These are phyloP conservation scores for Zele albiditarsus DNA, from an alignment of 2,888 invertebrate species.

Conservation along the genomic window DNA sequence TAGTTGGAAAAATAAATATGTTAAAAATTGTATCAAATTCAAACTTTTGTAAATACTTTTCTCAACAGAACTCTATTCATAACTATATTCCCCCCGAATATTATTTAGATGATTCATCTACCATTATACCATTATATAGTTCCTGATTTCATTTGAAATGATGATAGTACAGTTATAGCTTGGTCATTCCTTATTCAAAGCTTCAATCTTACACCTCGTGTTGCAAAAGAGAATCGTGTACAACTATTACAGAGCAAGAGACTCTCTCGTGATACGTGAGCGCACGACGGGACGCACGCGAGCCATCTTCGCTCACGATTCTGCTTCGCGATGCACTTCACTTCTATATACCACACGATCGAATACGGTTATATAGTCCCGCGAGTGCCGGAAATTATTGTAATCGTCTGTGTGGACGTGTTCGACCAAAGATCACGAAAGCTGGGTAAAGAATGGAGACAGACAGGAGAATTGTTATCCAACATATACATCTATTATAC, in stretches of 20 bases:
- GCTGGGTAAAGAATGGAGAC: not conserved
- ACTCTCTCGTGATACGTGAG: slow-evolving; percentile 41
- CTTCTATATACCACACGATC: slow-evolving; percentile 37
- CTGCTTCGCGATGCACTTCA: not conserved
- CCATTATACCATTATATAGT: not conserved
- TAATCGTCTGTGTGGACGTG: slow-evolving; percentile 29
- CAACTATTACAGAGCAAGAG: slow-evolving; percentile 36
- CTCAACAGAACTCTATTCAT: too few relatives aligned
- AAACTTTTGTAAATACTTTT: too few relatives aligned
- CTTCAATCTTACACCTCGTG: slow-evolving; percentile 41
- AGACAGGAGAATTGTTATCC: slow-evolving; percentile 13
- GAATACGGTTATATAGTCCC: slow-evolving; percentile 44
- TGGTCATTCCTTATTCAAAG: not conserved
- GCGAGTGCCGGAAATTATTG: slow-evolving; percentile 41
- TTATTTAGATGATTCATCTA: too few relatives aligned
- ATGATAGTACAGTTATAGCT: not conserved
- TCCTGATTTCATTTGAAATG: not conserved
- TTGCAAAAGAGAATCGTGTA: slow-evolving; percentile 44
- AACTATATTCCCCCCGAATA: too few relatives aligned
- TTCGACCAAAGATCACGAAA: slow-evolving; percentile 33
- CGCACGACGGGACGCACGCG: slow-evolving; percentile 43
- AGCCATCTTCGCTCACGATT: slow-evolving; percentile 35
- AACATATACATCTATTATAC: not conserved
- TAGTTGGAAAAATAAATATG: too few relatives aligned
- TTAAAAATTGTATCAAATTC: too few relatives aligned